phyloP scores from a whole-genome alignment of 2,797 vertebrate species.

The Lerista edwardsae region DNA sequence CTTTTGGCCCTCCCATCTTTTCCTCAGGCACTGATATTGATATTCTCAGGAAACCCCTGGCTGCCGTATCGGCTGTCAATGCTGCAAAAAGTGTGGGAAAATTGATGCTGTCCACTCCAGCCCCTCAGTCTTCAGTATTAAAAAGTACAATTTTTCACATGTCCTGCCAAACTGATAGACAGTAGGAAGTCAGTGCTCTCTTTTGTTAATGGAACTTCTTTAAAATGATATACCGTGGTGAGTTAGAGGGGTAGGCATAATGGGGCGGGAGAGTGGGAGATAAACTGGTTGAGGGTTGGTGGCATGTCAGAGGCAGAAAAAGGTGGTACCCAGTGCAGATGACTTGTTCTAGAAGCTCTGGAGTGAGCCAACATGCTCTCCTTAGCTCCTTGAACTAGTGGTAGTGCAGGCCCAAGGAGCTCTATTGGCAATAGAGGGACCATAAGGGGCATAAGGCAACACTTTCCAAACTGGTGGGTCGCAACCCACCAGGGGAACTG shows the following conservation, averaged over 20 bases:
- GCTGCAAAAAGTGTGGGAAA: background rate
- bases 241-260: too few species aligned
- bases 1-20: background rate
- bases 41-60: background rate
- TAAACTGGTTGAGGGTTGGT: background rate
- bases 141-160: background rate
- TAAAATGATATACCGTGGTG: background rate
- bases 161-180: background rate
- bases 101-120: background rate
- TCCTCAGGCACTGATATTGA: background rate
- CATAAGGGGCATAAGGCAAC: too few species aligned
- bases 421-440: too few species aligned
- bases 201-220: background rate
- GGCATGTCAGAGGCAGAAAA: too few species aligned
- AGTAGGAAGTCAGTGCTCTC: background rate
- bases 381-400: too few species aligned
- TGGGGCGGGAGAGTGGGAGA: too few species aligned
- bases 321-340: too few species aligned
- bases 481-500: too few species aligned
- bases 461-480: too few species aligned
- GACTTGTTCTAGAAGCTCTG: too few species aligned
- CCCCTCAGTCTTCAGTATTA: background rate
- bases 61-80: background rate
- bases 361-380: too few species aligned
- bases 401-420: too few species aligned